Conservation (phyloP, 2,888 invertebrate species). For the Prenolepis imparis region DNA sequence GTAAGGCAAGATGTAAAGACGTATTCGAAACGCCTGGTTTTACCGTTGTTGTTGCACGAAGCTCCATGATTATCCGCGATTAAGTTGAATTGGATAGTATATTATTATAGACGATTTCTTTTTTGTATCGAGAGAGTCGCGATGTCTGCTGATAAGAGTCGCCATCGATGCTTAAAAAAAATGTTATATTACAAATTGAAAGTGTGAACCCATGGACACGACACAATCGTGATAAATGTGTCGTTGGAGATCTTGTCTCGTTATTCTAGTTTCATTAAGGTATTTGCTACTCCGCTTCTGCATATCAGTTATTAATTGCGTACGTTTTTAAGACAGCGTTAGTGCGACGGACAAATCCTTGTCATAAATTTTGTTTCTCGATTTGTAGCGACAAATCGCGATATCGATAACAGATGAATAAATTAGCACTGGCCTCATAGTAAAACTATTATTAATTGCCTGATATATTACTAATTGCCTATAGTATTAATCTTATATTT, state of each 20-base stretch:
- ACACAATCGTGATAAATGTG: not conserved
- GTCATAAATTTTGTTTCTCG: not conserved
- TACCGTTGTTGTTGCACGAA: slow-evolving; percentile 53
- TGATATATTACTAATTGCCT: not conserved
- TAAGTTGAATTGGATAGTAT: slow-evolving; percentile 67
- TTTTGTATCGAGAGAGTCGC: slow-evolving; percentile 31
- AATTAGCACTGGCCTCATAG: not conserved
- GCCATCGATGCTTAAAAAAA: slow-evolving; percentile 20
- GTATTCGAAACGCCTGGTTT: slow-evolving; percentile 47
- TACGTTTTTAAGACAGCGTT: not conserved
- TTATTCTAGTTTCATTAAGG: slow-evolving; percentile 2
- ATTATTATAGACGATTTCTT: slow-evolving; percentile 62
- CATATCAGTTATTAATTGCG: not conserved
- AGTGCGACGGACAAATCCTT: not conserved
- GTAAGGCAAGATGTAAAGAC: slow-evolving; percentile 56
- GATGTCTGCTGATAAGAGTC: slow-evolving; percentile 50
- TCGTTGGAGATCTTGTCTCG: not conserved
- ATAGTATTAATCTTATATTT: not conserved
- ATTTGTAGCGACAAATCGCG: not conserved
- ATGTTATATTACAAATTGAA: slow-evolving; percentile 12
- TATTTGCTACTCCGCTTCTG: not conserved
- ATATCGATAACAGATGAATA: not conserved
- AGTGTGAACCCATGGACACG: slow-evolving; percentile 7
- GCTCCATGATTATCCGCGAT: slow-evolving; percentile 72
- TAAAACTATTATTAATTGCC: not conserved